Base-by-base conservation (phyloP, 2,113 vertebrate species). In the Leptosomus discolor region DNA sequence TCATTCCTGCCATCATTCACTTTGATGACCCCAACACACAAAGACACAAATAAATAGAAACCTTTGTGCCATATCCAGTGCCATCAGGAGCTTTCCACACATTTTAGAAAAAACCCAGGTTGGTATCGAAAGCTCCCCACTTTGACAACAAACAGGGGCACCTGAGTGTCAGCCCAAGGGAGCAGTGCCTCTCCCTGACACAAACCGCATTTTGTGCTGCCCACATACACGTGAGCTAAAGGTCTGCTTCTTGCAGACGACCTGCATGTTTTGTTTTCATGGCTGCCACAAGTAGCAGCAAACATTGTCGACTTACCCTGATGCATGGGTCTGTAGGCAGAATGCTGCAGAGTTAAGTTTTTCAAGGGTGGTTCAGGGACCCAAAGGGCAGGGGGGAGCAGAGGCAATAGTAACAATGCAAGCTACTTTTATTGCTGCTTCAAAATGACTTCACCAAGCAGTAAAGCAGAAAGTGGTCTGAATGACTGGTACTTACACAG, bases 251-350 rank as follows among this genome's bases (percentile, higher is more conserved):
- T 48, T 3, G 4, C 53, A 18, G 15, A n/a, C 0, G 4, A 53
- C 23, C 39, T 5, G 5, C 12, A 3, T 11, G 7, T 22, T 50
- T 46, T 79, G 4, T 51, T 83, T 58, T 68, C 48, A 12, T 34
- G 17, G 15, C 15, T 41, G 17, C 30, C 3, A 1, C 24, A 54
- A 85, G 23, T 36, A 58, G 22, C 32, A 63, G 26, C 0, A 0
- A 68, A 54, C 34, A 34, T 18, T 4, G 4, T 12, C 6, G 4
- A 12, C 30, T 68, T 83, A 11, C 10, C 30, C 16, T 73, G 22
- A 41, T 4, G 2, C 54, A 12, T 0, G 0, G 27, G 60, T 57
- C 58, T 3, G 0, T 11, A 43, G 23, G 23, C 53, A 68, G 30
- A 73, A 67, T 18, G 32, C 15, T 90, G 61, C 51, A 68, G 39